These are phyloP conservation scores for Darevskia mixta DNA, from an alignment of 2,797 vertebrate genomes.

Conservation along the genomic window DNA sequence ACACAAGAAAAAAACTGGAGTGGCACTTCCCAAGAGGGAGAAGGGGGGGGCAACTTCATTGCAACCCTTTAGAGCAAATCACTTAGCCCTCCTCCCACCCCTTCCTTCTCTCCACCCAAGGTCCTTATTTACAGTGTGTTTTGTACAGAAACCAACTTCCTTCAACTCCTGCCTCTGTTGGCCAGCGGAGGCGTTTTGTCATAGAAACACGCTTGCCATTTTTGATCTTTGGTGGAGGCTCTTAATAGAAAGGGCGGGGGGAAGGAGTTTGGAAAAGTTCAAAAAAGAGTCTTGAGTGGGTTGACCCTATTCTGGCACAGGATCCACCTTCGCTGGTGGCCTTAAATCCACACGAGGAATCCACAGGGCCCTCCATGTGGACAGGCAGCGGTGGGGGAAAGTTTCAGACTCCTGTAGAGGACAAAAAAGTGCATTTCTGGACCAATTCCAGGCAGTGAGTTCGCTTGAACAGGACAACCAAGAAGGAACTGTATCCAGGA, in stretches of 20 bases:
- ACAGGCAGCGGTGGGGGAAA: background rate
- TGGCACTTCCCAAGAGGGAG: conserved; percentile 57
- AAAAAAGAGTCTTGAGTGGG: background rate
- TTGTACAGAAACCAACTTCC: conserved; percentile 45
- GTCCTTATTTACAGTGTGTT: conserved; percentile 56
- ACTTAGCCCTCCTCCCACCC: background rate
- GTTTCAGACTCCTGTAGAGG: background rate
- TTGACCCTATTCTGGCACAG: background rate
- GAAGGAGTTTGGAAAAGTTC: conserved; percentile 16
- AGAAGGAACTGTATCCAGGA: background rate
- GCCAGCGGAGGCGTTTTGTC: background rate
- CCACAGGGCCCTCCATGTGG: no score
- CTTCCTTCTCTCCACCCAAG: rapidly evolving
- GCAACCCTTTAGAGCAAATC: background rate
- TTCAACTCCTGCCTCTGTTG: conserved; percentile 35
- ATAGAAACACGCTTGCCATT: conserved; percentile 62
- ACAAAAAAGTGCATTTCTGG: background rate
- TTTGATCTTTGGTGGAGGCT: conserved; percentile 83
- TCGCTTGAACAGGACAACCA: background rate
- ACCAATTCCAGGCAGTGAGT: conserved; percentile 17
- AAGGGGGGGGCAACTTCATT: rapidly evolving
- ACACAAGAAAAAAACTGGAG: conserved; percentile 28
- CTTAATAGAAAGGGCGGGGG: conserved; percentile 56
- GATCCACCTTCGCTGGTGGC: background rate
- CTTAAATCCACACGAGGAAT: background rate